These are phyloP conservation scores for Mastomys coucha DNA, from an alignment of 2,113 vertebrate species.

Conservation along the genomic window DNA sequence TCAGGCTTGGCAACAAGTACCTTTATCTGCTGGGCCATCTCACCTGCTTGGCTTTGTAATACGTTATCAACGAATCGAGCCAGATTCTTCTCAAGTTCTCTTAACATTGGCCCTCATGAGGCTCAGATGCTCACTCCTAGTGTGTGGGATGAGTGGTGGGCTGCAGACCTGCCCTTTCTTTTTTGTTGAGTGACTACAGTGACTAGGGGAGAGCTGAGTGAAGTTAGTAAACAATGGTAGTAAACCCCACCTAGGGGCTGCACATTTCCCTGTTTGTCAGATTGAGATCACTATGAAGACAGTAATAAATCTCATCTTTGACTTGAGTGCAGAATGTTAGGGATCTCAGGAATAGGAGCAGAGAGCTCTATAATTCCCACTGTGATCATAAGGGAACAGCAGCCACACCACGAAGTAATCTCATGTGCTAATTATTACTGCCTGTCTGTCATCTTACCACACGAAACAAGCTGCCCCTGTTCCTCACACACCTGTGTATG, in stretches of 20 bases:
- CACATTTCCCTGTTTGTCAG: constrained; percentile 1
- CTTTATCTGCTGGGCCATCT: neutral
- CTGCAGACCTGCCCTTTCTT: neutral
- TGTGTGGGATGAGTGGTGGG: neutral
- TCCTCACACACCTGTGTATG: neutral
- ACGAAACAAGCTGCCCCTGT: constrained; percentile 13
- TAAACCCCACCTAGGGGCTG: neutral
- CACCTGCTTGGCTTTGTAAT: constrained; percentile 16
- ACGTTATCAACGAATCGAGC: constrained; percentile 62
- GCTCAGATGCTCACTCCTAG: neutral
- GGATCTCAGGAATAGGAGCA: constrained; percentile 55
- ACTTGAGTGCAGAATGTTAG: neutral
- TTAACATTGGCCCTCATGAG: neutral
- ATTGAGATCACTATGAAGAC: constrained; percentile 61
- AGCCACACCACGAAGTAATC: neutral
- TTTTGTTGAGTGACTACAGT: neutral
- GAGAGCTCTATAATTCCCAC: neutral
- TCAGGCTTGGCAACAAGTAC: neutral
- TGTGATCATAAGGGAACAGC: neutral
- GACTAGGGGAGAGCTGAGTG: neutral
- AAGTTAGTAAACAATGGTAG: neutral
- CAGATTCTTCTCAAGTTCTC: constrained; percentile 61
- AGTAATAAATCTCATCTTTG: constrained; percentile 52
- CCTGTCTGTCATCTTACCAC: neutral
- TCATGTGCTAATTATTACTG: constrained; percentile 57